phyloP scores from a whole-genome alignment of 2,888 invertebrate genomes.

The Clusia tigrina region DNA sequence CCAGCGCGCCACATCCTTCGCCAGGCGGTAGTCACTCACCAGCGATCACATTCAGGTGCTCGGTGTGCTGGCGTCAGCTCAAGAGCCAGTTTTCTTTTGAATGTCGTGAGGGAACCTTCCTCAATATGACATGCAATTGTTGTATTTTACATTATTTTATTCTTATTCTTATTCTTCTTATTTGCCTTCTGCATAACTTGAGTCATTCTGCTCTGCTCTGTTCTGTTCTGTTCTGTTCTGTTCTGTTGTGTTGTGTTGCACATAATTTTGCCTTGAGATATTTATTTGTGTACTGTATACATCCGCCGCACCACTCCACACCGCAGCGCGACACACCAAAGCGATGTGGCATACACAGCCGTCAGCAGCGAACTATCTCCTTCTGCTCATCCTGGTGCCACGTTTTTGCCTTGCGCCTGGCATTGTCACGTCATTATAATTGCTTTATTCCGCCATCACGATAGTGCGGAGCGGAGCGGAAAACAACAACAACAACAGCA shows the following conservation, averaged over 20 bases:
- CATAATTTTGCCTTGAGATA: slow-evolving; percentile 30
- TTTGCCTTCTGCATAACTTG: no score
- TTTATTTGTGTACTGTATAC: slow-evolving; percentile 23
- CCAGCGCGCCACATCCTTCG: no score
- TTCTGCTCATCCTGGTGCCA: background rate
- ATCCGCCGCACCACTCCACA: slow-evolving; percentile 14
- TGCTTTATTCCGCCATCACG: slow-evolving; percentile 40
- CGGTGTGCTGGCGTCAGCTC: no score
- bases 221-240: slow-evolving; percentile 7
- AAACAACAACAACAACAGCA: background rate
- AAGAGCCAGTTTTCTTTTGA: slow-evolving; percentile 15
- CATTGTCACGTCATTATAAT: slow-evolving; percentile 45
- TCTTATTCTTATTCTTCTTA: background rate
- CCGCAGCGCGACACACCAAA: slow-evolving; percentile 24
- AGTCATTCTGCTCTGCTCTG: slow-evolving; percentile 7
- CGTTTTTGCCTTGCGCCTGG: slow-evolving; percentile 26
- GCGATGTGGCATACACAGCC: no score
- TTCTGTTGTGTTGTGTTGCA: slow-evolving; percentile 4
- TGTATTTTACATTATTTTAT: slow-evolving; percentile 4
- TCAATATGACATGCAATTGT: slow-evolving; percentile 14
- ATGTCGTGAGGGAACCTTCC: slow-evolving; percentile 20
- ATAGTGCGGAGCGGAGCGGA: slow-evolving; percentile 18
- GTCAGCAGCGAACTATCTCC: no score
- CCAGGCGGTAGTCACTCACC: no score
- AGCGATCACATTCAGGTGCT: no score